Base-by-base conservation (phyloP, 2,888 invertebrate species). In the Silvanus unidentatus region DNA sequence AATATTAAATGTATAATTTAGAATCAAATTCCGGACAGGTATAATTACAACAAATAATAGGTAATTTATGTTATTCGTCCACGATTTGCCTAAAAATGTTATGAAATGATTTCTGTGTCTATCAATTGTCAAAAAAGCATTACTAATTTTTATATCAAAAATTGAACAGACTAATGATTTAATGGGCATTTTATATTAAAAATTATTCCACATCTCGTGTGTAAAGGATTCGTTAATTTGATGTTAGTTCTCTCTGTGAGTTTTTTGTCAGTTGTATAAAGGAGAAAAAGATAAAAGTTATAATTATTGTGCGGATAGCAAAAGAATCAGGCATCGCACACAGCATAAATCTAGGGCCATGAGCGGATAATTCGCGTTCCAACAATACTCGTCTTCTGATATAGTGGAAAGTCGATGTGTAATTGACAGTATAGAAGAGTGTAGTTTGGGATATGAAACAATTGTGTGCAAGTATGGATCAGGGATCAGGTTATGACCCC, bases 401-500 rank as follows among this genome's bases (percentile, higher is more conserved):
- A n/a, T n/a, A n/a, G n/a, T n/a, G n/a, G n/a, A n/a, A n/a, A n/a
- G n/a, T n/a, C n/a, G n/a, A n/a, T 8, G 22, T 22, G 40, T 60
- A 60, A 60, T 60, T 60, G 60, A 58, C 54, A 49, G 48, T 49
- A 47, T 47, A 48, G 48, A 43, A 44, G 48, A 40, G 45, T 46
- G 52, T 45, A 47, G 41, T 42, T 35, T 46, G 34, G 41, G 22
- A 22, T 22, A 22, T 22, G 4, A 5, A 22, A 22, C 22, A 5
- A 22, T 22, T 22, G 22, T 22, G 3, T n/a, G n/a, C n/a, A n/a
- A n/a, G 22, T 22, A 22, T 22, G 22, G 60, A 60, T 61, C 62
- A 63, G 58, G 66, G 68, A 66, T 66, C 68, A 68, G 66, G 68
- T 68, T 69, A 66, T 68, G 68, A 69, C 69, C 69, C 66, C 54